A percentile compares a stretch with the other conserved stretches of the same genome.
Evolutionary conservation across 2,797 vertebrate species (phyloP).

Genomic region (Tragelaphus eurycerus): DNA sequence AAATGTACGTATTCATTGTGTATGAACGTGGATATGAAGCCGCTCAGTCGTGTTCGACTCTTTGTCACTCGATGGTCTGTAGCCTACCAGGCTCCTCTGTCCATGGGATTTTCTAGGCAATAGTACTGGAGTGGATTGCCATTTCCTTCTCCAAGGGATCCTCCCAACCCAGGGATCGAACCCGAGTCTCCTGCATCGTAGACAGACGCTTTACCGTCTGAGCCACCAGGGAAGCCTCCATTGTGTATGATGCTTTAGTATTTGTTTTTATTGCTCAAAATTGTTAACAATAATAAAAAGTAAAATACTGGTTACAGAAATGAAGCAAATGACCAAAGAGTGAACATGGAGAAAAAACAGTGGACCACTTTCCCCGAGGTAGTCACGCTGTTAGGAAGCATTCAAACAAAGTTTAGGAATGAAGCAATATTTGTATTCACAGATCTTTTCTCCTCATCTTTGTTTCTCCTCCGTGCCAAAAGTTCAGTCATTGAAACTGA

Average conservation of each 20-base stretch:
- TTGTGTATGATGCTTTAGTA: not conserved
- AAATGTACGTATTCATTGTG: not conserved
- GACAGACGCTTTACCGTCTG: too few relatives aligned
- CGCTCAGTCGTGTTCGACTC: too few relatives aligned
- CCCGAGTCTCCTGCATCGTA: too few relatives aligned
- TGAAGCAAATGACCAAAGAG: not conserved
- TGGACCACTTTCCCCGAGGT: not conserved
- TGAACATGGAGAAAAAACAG: not conserved
- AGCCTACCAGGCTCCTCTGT: too few relatives aligned
- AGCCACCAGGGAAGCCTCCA: too few relatives aligned
- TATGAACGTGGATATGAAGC: not conserved
- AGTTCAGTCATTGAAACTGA: not conserved
- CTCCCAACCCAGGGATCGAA: too few relatives aligned
- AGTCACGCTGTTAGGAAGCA: not conserved
- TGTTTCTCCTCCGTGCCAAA: not conserved
- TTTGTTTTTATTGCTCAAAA: not conserved
- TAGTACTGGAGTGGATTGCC: too few relatives aligned
- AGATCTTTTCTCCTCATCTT: not conserved
- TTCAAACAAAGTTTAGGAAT: not conserved
- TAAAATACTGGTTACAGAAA: not conserved
- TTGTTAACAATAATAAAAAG: not conserved
- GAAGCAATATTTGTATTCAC: not conserved
- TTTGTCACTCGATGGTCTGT: too few relatives aligned
- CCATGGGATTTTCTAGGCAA: too few relatives aligned
- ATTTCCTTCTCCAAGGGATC: too few relatives aligned